Base-by-base conservation (phyloP, 2,888 invertebrate genomes). In the Platerodrilus igneus region DNA sequence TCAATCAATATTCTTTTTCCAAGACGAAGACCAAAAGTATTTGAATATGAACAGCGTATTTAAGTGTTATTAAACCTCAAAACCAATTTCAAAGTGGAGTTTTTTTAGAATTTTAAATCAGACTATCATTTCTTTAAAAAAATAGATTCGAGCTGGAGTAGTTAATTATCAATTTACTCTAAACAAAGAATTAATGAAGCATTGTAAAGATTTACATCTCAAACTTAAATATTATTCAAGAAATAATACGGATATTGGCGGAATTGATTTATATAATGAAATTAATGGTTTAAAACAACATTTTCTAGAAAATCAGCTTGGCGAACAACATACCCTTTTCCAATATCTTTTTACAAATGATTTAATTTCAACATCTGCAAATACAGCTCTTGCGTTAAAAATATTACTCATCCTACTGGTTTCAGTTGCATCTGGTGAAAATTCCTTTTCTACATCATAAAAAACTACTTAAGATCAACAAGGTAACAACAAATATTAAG, bases 51-150 rank as follows among this genome's bases (percentile, higher is more conserved):
- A 47, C 40, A 40, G 6, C 22, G 34, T 20, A 41, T 49, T 46
- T 40, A 46, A 49, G 37, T 43, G 30, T 17, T 36, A 46, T 23
- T 43, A 43, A 46, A 48, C 29, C 46, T 43, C 17, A 49, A 49
- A 37, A 43, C 37, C 17, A 37, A 43, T 30, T 48, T 28, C 25
- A 48, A 41, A 41, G 36, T 47, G n/a, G 37, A n/a, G 25, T 29
- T 18, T 40, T 40, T 43, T 34, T 30, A 26, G 26, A 31, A 39
- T 47, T 10, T 34, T 49, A 27, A 41, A 49, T 41, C 44, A 44
- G 25, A 35, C 36, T 18, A 15, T 35, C 37, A 22, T 13, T 34
- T 30, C 37, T 16, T 40, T 43, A 43, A 43, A 46, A n/a, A 23
- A 19, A 40, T 20, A 40, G 46, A 43, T 48, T 39, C 22, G 40